Percentiles rank a stretch among this genome's conserved stretches.
Evolutionary conservation across 2,113 vertebrate genomes (phyloP).

Genomic region (Corvus hawaiiensis): DNA sequence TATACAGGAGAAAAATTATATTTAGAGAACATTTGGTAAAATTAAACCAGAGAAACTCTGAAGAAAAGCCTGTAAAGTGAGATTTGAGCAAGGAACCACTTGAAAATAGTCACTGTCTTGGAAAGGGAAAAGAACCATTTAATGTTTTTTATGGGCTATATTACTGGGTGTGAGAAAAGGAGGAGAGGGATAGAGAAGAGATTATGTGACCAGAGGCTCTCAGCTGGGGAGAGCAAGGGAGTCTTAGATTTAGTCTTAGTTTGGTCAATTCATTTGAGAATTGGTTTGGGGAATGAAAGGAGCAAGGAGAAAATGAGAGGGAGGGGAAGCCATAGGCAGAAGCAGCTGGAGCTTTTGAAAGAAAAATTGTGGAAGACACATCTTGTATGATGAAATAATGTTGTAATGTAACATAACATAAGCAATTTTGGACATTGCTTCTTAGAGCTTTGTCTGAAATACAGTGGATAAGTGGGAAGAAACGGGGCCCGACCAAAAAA

Average conservation of each 20-base stretch:
- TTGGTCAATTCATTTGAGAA: not conserved
- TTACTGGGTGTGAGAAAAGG: not conserved
- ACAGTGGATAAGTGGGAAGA: not conserved
- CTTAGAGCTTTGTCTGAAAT: not conserved
- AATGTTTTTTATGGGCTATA: not conserved
- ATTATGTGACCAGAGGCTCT: not conserved
- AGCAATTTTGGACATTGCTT: not conserved
- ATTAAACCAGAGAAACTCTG: not conserved
- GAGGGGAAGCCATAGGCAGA: not conserved
- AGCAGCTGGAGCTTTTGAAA: not conserved
- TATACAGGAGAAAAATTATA: not conserved
- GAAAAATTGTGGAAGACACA: not conserved
- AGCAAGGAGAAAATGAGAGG: not conserved
- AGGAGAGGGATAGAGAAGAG: not conserved
- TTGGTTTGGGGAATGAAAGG: not conserved
- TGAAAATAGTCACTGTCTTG: not conserved
- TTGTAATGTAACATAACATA: not conserved
- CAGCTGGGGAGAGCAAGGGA: not conserved
- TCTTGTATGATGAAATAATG: not conserved
- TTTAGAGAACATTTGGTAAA: not conserved
- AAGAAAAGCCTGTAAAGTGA: not conserved
- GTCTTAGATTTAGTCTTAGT: not conserved
- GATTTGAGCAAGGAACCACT: not conserved
- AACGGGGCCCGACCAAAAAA: not conserved
- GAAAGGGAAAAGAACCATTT: not conserved